These are phyloP conservation scores for Sparidentex hasta DNA, from an alignment of 2,797 vertebrate species.

Conservation along the genomic window DNA sequence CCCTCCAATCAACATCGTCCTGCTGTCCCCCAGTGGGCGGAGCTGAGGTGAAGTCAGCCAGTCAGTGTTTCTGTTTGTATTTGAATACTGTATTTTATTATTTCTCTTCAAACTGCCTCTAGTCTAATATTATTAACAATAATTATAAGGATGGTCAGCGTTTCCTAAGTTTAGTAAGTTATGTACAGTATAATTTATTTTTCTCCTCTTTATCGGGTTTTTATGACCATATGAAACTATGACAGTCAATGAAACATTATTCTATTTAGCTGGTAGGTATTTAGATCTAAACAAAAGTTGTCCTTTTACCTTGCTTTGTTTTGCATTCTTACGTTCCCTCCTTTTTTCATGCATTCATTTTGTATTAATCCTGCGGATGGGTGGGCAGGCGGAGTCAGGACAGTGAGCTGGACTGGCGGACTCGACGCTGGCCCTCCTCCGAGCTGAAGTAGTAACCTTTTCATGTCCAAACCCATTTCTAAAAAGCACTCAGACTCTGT, in stretches of 20 bases:
- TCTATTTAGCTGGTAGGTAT: slow-evolving; percentile 89
- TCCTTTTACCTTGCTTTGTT: slow-evolving; percentile 84
- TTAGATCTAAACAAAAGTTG: slow-evolving; percentile 83
- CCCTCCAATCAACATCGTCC: slow-evolving; percentile 87
- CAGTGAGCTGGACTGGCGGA: slow-evolving; percentile 83
- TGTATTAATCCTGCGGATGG: slow-evolving; percentile 87
- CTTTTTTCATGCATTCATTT: slow-evolving; percentile 75
- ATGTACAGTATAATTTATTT: slow-evolving; percentile 99
- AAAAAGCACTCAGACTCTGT: slow-evolving; percentile 96
- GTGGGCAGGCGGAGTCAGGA: slow-evolving; percentile 81
- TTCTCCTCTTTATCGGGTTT: slow-evolving; percentile 82
- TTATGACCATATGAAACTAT: slow-evolving; percentile 84
- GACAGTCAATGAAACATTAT: slow-evolving; percentile 85
- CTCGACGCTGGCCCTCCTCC: slow-evolving; percentile 83
- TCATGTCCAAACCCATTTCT: slow-evolving; percentile 90
- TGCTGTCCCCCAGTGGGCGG: slow-evolving; percentile 87
- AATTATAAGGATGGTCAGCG: slow-evolving; percentile 94
- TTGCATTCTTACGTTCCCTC: slow-evolving; percentile 69
- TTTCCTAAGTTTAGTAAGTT: slow-evolving; percentile 99
- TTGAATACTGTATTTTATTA: slow-evolving; percentile 94
- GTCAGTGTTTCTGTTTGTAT: slow-evolving; percentile 92
- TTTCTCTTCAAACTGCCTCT: slow-evolving; percentile 95
- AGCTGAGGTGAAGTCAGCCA: slow-evolving; percentile 89
- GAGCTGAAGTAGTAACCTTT: slow-evolving; percentile 84
- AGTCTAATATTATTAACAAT: slow-evolving; percentile 95